A percentile compares a stretch with the other conserved stretches of the same genome.
These are phyloP conservation scores for Clarias platycephalus DNA, from an alignment of 2,797 vertebrate species.

Conservation along the genomic window DNA sequence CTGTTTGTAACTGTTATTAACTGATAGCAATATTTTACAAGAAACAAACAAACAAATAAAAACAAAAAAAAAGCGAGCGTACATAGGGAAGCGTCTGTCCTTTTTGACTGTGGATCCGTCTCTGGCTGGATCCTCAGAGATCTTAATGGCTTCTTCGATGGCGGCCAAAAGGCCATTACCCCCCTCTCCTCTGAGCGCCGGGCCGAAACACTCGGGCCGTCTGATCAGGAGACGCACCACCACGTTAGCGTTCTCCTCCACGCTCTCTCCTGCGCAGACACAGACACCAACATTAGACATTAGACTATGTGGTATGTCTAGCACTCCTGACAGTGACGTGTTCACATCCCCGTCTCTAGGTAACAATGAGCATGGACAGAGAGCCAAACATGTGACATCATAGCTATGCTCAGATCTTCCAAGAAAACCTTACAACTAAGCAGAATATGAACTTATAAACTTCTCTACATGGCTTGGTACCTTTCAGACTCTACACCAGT, in stretches of 20 bases:
- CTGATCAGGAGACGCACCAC: conserved; percentile 92
- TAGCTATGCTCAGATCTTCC: not conserved
- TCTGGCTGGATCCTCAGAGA: conserved; percentile 90
- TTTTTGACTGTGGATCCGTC: conserved; percentile 90
- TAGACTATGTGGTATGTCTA: too few relatives aligned
- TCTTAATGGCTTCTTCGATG: conserved; percentile 92
- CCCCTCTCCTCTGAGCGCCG: conserved; percentile 89
- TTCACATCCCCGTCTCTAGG: not conserved
- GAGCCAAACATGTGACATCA: not conserved
- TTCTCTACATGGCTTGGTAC: not conserved
- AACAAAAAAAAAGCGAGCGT: conserved; percentile 34
- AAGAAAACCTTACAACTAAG: not conserved
- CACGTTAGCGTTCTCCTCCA: conserved; percentile 94
- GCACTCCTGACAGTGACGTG: not conserved
- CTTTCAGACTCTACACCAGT: not conserved
- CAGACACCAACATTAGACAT: not conserved
- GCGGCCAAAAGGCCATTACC: conserved; percentile 89
- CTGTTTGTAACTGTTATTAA: too few relatives aligned
- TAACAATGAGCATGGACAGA: not conserved
- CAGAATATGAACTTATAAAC: not conserved
- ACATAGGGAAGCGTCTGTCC: conserved; percentile 89
- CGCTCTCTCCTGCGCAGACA: conserved; percentile 82
- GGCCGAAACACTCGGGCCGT: conserved; percentile 91
- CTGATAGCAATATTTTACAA: not conserved
- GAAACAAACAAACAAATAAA: not conserved